Evolutionary conservation across 2,113 vertebrate genomes (phyloP).

Genomic region (Sus scrofa): DNA sequence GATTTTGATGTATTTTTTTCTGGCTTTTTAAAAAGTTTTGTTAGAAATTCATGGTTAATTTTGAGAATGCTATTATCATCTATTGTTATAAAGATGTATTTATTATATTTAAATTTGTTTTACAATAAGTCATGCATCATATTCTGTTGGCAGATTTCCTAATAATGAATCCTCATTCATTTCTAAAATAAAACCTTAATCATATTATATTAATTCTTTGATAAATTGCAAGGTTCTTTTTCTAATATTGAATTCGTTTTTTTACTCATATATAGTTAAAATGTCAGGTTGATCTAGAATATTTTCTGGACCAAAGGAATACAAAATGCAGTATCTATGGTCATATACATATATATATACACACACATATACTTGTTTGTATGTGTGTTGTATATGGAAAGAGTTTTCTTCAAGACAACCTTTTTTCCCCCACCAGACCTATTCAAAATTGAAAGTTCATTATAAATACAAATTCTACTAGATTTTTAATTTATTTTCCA

Average conservation of each 20-base stretch:
- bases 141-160: not conserved
- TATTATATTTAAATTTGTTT: slow-evolving; percentile 19
- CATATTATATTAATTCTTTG: not conserved
- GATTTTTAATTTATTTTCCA: not conserved
- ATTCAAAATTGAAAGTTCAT: not conserved
- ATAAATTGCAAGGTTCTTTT: not conserved
- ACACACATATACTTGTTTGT: not conserved
- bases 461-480: slow-evolving; percentile 6
- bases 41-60: not conserved
- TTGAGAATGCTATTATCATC: not conserved
- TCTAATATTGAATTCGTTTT: not conserved
- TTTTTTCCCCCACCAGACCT: not conserved
- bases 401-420: slow-evolving; percentile 16
- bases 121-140: slow-evolving; percentile 5
- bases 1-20: not conserved
- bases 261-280: not conserved
- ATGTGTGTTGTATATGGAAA: not conserved
- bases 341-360: not conserved
- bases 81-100: not conserved
- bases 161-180: not conserved
- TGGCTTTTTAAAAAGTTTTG: not conserved
- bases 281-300: not conserved
- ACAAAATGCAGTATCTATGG: not conserved
- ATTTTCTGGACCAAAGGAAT: not conserved
- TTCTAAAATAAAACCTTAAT: slow-evolving; percentile 16